These are phyloP conservation scores for Gadus macrocephalus DNA, from an alignment of 2,113 vertebrate species.

Conservation along the genomic window DNA sequence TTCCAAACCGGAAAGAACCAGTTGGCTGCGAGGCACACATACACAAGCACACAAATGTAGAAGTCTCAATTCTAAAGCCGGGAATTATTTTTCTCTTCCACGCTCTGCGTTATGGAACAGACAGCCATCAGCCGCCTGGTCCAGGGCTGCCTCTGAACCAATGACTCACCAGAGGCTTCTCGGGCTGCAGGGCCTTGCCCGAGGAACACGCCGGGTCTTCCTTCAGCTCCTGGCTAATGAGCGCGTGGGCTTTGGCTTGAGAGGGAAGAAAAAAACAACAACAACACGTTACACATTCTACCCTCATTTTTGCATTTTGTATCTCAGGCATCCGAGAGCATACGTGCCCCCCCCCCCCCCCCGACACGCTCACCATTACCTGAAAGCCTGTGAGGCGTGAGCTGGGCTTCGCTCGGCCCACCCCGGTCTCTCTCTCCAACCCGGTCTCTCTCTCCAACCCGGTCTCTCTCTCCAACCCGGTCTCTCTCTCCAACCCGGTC, in stretches of 20 bases:
- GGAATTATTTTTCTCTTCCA: no score
- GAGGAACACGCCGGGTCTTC: slow-evolving; percentile 58
- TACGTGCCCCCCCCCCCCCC: background rate
- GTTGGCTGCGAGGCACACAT: background rate
- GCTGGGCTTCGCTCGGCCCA: slow-evolving; percentile 59
- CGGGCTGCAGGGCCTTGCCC: slow-evolving; percentile 60
- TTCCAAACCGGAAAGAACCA: background rate
- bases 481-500: no score
- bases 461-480: slow-evolving; percentile 18
- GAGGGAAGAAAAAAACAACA: slow-evolving; percentile 27
- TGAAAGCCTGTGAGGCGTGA: slow-evolving; percentile 41
- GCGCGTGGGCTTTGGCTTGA: slow-evolving; percentile 52
- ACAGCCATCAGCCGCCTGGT: no score
- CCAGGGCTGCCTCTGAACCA: background rate
- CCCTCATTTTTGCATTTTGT: no score
- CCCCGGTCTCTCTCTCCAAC: no score
- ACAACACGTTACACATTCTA: background rate
- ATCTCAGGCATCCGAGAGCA: background rate
- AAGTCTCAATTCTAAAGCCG: no score
- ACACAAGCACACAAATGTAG: no score
- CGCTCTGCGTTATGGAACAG: no score
- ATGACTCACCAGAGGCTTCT: slow-evolving; percentile 61
- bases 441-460: no score
- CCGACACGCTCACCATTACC: background rate
- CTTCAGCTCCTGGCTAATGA: slow-evolving; percentile 46